Conservation (phyloP, 1,140 invertebrate genomes). For the Propsilocerus akamusi region DNA sequence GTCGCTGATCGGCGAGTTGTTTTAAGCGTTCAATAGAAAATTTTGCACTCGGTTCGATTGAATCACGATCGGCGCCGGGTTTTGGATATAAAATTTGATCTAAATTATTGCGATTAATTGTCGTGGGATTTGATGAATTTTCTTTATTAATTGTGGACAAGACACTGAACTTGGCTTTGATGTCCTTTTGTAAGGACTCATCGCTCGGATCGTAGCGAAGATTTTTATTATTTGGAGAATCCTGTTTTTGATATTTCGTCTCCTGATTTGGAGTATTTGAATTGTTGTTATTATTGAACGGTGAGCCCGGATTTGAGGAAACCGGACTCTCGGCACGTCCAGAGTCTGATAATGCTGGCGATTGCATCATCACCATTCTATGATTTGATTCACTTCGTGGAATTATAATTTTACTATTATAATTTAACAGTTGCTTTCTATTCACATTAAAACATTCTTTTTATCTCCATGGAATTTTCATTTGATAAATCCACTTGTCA, state of each 20-base stretch:
- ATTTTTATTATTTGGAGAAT: conserved; percentile 8
- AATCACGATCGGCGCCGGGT: conserved; percentile 4
- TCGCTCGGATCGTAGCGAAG: conserved; percentile 4
- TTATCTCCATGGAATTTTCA: no score
- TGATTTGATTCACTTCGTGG: neutral
- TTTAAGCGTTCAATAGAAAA: conserved; percentile 21
- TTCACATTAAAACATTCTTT: no score
- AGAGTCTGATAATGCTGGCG: conserved; percentile 6
- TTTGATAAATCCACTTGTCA: no score
- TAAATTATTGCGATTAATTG: conserved; percentile 6
- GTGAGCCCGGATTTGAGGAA: conserved; percentile 21
- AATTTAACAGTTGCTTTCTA: neutral
- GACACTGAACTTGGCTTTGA: conserved; percentile 10
- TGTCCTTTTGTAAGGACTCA: conserved; percentile 2
- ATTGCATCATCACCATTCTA: conserved; percentile 24
- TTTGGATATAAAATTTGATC: neutral
- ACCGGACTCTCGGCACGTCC: conserved; percentile 12
- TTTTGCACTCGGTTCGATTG: conserved; percentile 13
- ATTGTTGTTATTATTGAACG: conserved; percentile 6
- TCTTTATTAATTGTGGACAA: conserved; percentile 14
- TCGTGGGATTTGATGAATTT: conserved; percentile 7
- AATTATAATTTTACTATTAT: neutral
- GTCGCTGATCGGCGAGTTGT: conserved; percentile 18
- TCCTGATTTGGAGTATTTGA: no score
- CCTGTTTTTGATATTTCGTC: conserved; percentile 16